These are phyloP conservation scores for Teleopsis dalmanni DNA, from an alignment of 1,140 invertebrate species.

Conservation along the genomic window DNA sequence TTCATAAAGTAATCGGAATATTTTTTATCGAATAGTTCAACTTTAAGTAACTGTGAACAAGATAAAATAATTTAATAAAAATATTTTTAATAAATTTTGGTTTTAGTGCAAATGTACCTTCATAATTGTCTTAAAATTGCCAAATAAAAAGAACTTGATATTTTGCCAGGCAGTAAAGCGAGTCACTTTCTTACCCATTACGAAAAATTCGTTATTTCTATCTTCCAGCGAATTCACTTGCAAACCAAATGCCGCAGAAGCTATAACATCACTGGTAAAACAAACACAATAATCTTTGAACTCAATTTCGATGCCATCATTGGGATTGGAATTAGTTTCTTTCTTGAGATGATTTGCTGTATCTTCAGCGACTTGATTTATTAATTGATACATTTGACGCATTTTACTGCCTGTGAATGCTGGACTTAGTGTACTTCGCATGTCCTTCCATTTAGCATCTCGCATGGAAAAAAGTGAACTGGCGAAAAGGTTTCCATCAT, in stretches of 20 bases:
- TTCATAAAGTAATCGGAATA: constrained; percentile 28
- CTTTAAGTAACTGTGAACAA: constrained; percentile 18
- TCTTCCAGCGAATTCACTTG: constrained; percentile 52
- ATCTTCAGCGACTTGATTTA: constrained; percentile 38
- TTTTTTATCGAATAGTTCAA: constrained; percentile 27
- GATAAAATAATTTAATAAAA: not conserved
- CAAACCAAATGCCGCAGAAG: constrained; percentile 50
- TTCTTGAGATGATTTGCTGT: constrained; percentile 27
- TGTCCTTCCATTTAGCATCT: constrained; percentile 44
- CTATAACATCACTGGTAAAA: constrained; percentile 56
- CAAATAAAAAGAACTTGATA: constrained; percentile 25
- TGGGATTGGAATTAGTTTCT: not conserved
- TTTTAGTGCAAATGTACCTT: constrained; percentile 10
- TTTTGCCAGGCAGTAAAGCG: constrained; percentile 22
- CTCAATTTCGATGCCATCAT: constrained; percentile 40
- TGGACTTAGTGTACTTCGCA: constrained; percentile 43
- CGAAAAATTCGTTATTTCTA: constrained; percentile 48
- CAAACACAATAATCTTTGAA: constrained; percentile 48
- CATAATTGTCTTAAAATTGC: constrained; percentile 13
- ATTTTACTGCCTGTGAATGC: constrained; percentile 47
- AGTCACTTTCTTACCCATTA: constrained; percentile 43
- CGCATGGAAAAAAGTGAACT: constrained; percentile 41
- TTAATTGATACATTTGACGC: constrained; percentile 45
- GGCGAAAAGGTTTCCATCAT: constrained; percentile 42
- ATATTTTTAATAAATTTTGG: not conserved